Base-by-base conservation (phyloP, 53 echinoderm and acorn worm species). In the Hippasteria phrygiana region DNA sequence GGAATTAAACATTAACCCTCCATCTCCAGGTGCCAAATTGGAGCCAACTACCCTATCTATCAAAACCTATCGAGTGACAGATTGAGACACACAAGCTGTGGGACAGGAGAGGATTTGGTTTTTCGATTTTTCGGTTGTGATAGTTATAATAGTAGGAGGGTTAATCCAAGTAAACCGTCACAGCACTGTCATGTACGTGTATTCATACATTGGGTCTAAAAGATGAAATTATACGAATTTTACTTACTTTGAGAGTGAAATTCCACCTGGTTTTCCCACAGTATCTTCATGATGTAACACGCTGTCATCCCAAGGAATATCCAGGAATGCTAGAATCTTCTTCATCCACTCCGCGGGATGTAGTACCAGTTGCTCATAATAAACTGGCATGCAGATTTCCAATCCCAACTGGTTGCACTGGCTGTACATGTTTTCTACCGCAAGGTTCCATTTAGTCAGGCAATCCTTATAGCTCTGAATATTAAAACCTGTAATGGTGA, bases 261-360 rank as follows among this genome's bases (percentile, higher is more conserved):
- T 96, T 54, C 94, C 99, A 26, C 95, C 95, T n/a, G 95, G 95
- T 77, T 96, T 98, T n/a, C 99, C 99, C 10, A 98, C 91, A 46
- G 92, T 90, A 20, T 98, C 94, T 45, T 98, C 94, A 51, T 98
- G 99, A 78, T 98, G 99, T 24, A 98, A 66, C 41, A 98, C 99
- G 24, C 78, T 74, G 13, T 89, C 88, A 42, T 98, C 94, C 95
- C 95, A 98, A 11, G 80, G 83, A 43, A 96, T 70, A 24, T 96
- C 92, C 90, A 98, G 64, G 88, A 98, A 98, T 18, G 80, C 33
- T 16, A 96, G 45, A 31, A 98, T 98, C 62, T 94, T 94, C 88
- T 66, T 81, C 91, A 98, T 86, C 95, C 95, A 93, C 9, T 91
- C 79, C 71, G 96, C 95, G 0, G 99, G 99, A 64, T 98, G 99